Conservation (phyloP, 30 jellyfish, hydroid and myxozoan species). For the Cassiopea xamachana region DNA sequence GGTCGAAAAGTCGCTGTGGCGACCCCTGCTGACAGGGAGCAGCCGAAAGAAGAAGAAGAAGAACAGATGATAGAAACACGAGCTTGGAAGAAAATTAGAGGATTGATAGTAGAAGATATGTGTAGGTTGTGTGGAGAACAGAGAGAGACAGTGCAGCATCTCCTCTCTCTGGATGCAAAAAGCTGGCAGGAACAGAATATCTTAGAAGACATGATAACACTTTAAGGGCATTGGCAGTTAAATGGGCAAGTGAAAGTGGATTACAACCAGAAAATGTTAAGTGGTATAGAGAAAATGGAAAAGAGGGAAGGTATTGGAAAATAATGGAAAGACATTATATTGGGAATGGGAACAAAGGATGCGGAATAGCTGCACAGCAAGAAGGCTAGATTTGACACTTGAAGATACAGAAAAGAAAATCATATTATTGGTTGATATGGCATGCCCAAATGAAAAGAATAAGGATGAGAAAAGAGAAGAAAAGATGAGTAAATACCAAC, state of each 20-base stretch:
- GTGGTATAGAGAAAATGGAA: not conserved
- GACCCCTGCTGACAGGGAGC: too few relatives aligned
- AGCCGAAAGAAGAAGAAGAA: not conserved
- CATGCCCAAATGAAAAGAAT: not conserved
- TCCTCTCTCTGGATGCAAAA: not conserved
- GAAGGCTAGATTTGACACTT: not conserved
- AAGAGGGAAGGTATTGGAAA: not conserved
- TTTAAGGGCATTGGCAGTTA: not conserved
- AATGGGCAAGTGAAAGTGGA: not conserved
- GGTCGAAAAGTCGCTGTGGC: too few relatives aligned
- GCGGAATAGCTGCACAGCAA: not conserved
- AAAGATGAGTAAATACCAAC: not conserved
- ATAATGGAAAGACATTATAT: not conserved
- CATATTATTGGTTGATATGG: not conserved
- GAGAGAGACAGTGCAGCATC: not conserved
- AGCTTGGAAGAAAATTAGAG: constrained; percentile 49
- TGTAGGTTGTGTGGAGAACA: not conserved
- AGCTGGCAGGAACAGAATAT: not conserved
- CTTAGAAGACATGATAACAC: not conserved
- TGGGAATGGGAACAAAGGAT: not conserved
- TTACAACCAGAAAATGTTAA: not conserved
- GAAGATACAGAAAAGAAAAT: too few relatives aligned
- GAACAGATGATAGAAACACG: constrained; percentile 37
- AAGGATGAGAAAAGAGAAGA: not conserved
- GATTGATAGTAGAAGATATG: constrained; percentile 7